Evolutionary conservation across 2,113 vertebrate genomes (phyloP), one percentile per base, ranked within the genome.

Genomic region (Sisor rabdophorus): DNA sequence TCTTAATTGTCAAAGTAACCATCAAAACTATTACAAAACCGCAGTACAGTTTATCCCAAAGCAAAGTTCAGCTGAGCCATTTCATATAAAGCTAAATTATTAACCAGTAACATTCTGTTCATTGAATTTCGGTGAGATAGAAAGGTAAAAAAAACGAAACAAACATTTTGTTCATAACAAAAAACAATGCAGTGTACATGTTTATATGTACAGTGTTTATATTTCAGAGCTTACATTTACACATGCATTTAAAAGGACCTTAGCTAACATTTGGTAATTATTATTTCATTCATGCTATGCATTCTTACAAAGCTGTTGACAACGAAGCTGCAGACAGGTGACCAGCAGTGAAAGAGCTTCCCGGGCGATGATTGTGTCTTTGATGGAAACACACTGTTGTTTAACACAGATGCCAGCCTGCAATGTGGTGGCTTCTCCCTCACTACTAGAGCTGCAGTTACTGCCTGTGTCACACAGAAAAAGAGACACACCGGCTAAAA

Each of bases 371-470:
- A 98, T 93, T 5, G 96, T 91, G 76, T 98, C 97, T 89, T 99
- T 99, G 90, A 93, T 95, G 58, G 96, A 98, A 61, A 98, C 95
- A 0, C 92, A 93, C 83, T 94, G 95, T 80, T 98, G 97, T 47
- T 95, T 92, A 65, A 98, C 95, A 63, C 97, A 99, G 88, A 98
- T 98, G 53, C 97, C 95, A 1, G 96, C 96, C 0, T 98, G 97
- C 81, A 98, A 84, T 0, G 94, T 94, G 2, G 92, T 95, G 0
- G 92, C 87, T 60, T 98, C 97, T 0, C 97, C 96, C 84, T 99
- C 97, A 0, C 97, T 99, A 85, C 97, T 94, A 17, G 96, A 96
- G 84, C 97, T 99, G 92, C 97, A 98, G 75, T 96, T 99, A 84
- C 97, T 99, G 80, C 97, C 97, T 99, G 88, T 60, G 82, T 77